Evolutionary conservation across 2,113 vertebrate species (phyloP), one percentile per base, ranked within the genome.

Genomic region (Podilymbus podiceps): DNA sequence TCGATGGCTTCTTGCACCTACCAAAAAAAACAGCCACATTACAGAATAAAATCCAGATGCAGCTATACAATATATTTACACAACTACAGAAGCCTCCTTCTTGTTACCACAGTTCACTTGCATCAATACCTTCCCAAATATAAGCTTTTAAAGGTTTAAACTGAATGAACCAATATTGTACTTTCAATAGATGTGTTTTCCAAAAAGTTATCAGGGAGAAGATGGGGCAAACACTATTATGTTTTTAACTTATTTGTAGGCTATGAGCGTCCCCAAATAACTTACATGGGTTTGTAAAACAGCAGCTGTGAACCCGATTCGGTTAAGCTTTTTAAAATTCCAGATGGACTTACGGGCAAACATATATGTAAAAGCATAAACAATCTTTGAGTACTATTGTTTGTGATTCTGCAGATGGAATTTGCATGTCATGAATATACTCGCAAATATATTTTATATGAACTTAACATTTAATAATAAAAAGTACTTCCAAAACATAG

Each of bases 1-100:
- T 99, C 99, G 23, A 99, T 99, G 21, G 99, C 98, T 97, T 99
- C 99, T 19, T 98, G 97, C 2, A 99, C 98, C 99, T 99, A 97
- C 9, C 79, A 76, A 59, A 85, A 20, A 28, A 67, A 91, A 56
- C 4, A 85, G 55, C 4, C 15, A 25, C 15, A 5, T 73, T 42
- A 81, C 6, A 79, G 46, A 89, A 50, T 17, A 66, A 78, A 90
- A 75, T 38, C 27, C 66, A 90, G 40, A 14, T 30, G 40, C 13
- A 53, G 27, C 7, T 35, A 78, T 1, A 9, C 9, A 64, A 71
- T 7, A 4, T 11, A 60, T 27, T 84, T 47, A 74, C 28, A 3
- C 6, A 12, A 30, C 44, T 33, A 55, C 19, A 33, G 42, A 73
- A 88, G 15, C 11, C 71, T 85, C 28, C 3, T 55, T 20, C 38